Evolutionary conservation across 2,797 vertebrate genomes (phyloP), one percentile per base, ranked within the genome.

Genomic region (Rachycentron canadum): DNA sequence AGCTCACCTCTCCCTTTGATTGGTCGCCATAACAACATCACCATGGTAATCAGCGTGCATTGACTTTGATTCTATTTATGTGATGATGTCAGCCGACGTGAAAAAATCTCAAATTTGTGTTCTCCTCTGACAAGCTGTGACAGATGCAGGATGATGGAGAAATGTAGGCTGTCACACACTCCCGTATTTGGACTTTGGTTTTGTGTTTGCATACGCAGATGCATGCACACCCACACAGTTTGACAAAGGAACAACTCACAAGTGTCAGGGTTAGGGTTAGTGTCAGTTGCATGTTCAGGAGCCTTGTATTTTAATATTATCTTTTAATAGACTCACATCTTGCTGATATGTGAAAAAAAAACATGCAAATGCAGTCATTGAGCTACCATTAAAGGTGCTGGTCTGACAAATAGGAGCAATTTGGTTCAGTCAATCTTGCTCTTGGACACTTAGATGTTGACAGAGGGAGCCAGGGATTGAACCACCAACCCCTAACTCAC

Each of bases 1-100:
- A 78, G 79, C 75, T 88, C 82, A 90, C 88, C 86, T 90, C 81
- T 85, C 61, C 73, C 69, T 86, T 83, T 90, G 86, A 92, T 89
- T 90, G 88, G 92, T 93, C 79, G 36, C 88, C 90, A 92, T 92
- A 90, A 92, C 91, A 91, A 92, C 92, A 86, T 92, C 83, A 78
- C 88, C 91, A 92, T 92, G 89, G 91, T 71, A 86, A 92, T 91
- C 75, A 69, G 83, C 21, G 5, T 28, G 69, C 73, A 81, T 82
- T 78, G 79, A 83, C 69, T 88, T 78, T 70, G 73, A 64, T 79
- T 84, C 83, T 87, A 82, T 89, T 91, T 79, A 69, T 85, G 82
- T 69, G 53, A 66, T 70, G 79, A 81, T 84, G 79, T 81, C 69
- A 66, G 60, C 74, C 59, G 77, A 84, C 25, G 60, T 75, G 77